Percentiles rank a stretch among this genome's conserved stretches.
These are phyloP conservation scores for Sphecodes monilicornis DNA, from an alignment of 2,888 invertebrate genomes.

Conservation along the genomic window DNA sequence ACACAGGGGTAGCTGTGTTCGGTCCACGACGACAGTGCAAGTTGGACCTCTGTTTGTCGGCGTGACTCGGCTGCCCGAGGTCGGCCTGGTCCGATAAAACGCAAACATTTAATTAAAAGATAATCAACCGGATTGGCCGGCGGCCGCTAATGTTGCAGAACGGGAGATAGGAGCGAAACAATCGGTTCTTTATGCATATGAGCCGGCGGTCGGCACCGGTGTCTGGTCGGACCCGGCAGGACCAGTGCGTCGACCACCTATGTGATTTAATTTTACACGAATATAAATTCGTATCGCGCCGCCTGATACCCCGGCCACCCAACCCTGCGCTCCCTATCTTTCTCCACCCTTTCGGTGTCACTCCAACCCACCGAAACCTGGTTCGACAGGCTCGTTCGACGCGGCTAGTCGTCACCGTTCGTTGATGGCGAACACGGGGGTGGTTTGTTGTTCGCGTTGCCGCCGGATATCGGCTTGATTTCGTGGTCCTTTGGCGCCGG, in stretches of 20 bases:
- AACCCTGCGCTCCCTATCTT: neutral
- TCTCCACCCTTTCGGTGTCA: conserved; percentile 7
- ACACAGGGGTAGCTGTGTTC: conserved; percentile 17
- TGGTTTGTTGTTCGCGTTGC: neutral
- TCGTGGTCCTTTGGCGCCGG: conserved; percentile 51
- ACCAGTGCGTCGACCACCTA: conserved; percentile 40
- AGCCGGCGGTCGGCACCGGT: conserved; percentile 56
- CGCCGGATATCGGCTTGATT: conserved; percentile 61
- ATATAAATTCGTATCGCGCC: conserved; percentile 79
- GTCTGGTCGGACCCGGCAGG: conserved; percentile 22
- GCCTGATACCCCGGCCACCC: conserved; percentile 57
- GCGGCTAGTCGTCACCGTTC: conserved; percentile 20
- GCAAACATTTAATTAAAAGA: conserved; percentile 83
- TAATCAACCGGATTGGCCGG: conserved; percentile 80
- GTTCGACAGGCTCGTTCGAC: conserved; percentile 34
- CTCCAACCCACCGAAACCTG: conserved; percentile 13
- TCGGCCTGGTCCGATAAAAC: conserved; percentile 77
- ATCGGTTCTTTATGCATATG: conserved; percentile 82
- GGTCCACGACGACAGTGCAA: conserved; percentile 44
- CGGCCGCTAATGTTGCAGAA: conserved; percentile 78
- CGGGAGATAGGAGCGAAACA: conserved; percentile 75
- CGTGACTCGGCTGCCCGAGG: conserved; percentile 50
- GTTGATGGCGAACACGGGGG: neutral
- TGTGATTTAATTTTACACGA: conserved; percentile 81
- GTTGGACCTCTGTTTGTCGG: conserved; percentile 42